Evolutionary conservation across 2,113 vertebrate genomes (phyloP), one percentile per base, ranked within the genome.

Genomic region (Nothobranchius kuhntae): DNA sequence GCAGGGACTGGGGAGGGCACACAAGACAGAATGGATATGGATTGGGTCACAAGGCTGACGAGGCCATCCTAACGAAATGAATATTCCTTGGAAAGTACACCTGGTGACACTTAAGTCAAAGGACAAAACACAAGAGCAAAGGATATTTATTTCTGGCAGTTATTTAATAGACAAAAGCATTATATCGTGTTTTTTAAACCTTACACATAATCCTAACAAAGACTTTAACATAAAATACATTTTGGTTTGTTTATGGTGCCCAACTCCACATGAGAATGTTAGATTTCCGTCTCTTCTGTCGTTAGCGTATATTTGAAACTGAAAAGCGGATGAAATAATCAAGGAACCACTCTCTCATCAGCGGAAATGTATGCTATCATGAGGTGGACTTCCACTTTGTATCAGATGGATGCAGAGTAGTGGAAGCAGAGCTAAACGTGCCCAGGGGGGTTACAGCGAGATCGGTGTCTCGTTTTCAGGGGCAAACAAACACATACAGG

Each of bases 21-120:
- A 86, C 88, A 83, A 89, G 87, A 89, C 87, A 88, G 81, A 85
- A 86, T 84, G 86, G 92, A 93, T 92, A 92, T 92, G 90, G 91
- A 92, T 92, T 92, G 87, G 90, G 83, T 91, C 90, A 80, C 89
- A 91, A 73, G 89, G 90, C 92, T 91, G 91, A 92, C 89, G 70
- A 88, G 89, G 90, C 82, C 86, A 86, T 80, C 84, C 87, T 88
- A 89, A 91, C 90, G 91, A 92, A 92, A 91, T 91, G 89, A 91
- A 92, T 91, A 89, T 89, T 89, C 87, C 88, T 91, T 92, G 81
- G 72, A 91, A 89, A 91, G 89, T 90, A 87, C 87, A 89, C 89
- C 87, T 86, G 82, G 85, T 86, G 83, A 87, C 89, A 89, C 87
- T 86, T 79, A 59, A 80, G 85, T 82, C 73, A 89, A 84, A 86